phyloP scores from a whole-genome alignment of 2,113 vertebrate species.

The Heterocephalus glaber region DNA sequence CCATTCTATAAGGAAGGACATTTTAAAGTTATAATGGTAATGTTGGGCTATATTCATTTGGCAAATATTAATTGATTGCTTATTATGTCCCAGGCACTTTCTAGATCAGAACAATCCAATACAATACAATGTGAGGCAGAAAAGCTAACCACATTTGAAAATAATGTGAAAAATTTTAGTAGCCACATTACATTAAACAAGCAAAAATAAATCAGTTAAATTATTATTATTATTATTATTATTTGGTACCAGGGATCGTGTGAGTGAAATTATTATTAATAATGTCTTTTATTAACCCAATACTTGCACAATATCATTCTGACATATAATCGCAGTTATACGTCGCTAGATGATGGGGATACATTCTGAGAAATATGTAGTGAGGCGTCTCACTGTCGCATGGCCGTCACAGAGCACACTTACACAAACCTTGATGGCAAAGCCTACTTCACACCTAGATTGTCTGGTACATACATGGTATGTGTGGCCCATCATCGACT shows the following conservation, averaged over 20 bases:
- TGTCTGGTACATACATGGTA: accelerated
- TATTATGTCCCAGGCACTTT: not conserved
- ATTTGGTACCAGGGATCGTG: no score
- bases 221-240: no score
- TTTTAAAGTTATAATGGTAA: constrained; percentile 30
- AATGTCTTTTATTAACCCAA: constrained; percentile 18
- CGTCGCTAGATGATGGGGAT: not conserved
- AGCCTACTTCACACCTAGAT: not conserved
- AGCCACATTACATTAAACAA: not conserved
- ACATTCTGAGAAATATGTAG: not conserved
- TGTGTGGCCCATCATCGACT: no score
- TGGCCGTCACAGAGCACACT: not conserved
- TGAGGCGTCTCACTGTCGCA: not conserved
- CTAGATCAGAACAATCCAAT: not conserved
- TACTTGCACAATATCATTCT: not conserved
- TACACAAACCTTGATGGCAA: not conserved
- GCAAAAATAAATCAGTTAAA: not conserved
- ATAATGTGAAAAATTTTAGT: not conserved
- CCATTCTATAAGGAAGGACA: not conserved
- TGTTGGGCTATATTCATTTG: not conserved
- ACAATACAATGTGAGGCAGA: not conserved
- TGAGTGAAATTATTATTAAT: not conserved
- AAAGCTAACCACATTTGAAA: not conserved
- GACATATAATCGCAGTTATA: not conserved
- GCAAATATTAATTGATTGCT: constrained; percentile 36